A percentile compares a stretch with the other conserved stretches of the same genome.
phyloP scores from a whole-genome alignment of 2,797 vertebrate species.

The Parauchenoglanis punctatus region DNA sequence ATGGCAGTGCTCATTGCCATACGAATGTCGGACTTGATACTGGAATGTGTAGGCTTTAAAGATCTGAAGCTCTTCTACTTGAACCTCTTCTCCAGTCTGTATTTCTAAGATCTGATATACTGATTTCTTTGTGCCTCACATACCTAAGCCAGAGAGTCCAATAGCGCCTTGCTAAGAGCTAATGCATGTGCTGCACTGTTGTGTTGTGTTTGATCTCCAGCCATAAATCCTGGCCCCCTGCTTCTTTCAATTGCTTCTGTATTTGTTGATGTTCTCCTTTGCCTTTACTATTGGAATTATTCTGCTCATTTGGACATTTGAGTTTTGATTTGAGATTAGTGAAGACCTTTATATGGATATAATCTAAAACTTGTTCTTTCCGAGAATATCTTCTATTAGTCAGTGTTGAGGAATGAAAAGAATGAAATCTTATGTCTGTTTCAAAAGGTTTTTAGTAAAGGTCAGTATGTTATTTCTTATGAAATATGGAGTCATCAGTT shows the following conservation, averaged over 20 bases:
- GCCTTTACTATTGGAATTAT: neutral
- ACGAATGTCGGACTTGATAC: neutral
- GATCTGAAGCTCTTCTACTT: constrained; percentile 23
- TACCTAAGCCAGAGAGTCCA: constrained; percentile 26
- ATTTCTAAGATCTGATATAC: constrained; percentile 31
- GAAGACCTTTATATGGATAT: neutral
- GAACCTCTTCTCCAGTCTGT: neutral
- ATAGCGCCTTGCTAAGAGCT: constrained; percentile 19
- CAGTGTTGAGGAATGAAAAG: neutral
- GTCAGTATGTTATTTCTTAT: neutral
- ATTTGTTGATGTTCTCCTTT: neutral
- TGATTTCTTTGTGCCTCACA: constrained; percentile 24
- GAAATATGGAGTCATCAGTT: constrained; percentile 7
- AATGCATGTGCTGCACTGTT: constrained; percentile 9
- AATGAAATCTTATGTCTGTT: neutral
- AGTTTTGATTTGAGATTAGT: neutral
- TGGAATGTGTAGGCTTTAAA: constrained; percentile 6
- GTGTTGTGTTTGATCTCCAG: constrained; percentile 23
- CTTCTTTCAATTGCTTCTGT: constrained; percentile 25
- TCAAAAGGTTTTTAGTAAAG: neutral
- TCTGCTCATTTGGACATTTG: neutral
- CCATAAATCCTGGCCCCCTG: neutral
- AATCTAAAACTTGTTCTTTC: neutral
- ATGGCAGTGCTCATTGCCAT: neutral
- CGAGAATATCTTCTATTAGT: neutral